Conservation (phyloP, 2,888 invertebrate species). For the Nephrocerus scutellatus region DNA sequence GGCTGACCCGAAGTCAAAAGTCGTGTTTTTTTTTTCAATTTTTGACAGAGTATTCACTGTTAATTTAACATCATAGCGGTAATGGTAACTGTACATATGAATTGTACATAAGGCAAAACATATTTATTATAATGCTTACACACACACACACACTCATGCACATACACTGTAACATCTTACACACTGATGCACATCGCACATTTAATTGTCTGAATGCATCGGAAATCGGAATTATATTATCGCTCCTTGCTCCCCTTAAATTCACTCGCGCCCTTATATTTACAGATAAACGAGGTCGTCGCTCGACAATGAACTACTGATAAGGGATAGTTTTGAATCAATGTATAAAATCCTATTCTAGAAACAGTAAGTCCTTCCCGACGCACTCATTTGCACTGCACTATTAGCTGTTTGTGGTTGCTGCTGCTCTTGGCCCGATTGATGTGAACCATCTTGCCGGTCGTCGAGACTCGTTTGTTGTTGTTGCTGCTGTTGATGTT, state of each 20-base stretch:
- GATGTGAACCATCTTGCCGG: too few relatives aligned
- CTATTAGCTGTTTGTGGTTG: slow-evolving; percentile 23
- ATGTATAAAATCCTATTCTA: slow-evolving; percentile 36
- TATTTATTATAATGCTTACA: neutral
- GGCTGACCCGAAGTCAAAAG: too few relatives aligned
- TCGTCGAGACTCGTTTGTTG: too few relatives aligned
- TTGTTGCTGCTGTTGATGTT: slow-evolving; percentile 15
- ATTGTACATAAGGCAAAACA: slow-evolving; percentile 12
- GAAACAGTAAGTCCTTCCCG: slow-evolving; percentile 43
- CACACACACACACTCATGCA: slow-evolving; percentile 1
- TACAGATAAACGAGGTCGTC: slow-evolving; percentile 39
- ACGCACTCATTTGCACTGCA: slow-evolving; percentile 32
- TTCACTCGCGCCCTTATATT: slow-evolving; percentile 22
- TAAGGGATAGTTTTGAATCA: slow-evolving; percentile 23
- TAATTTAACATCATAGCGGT: too few relatives aligned
- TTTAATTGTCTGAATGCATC: too few relatives aligned
- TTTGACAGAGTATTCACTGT: too few relatives aligned
- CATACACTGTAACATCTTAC: too few relatives aligned
- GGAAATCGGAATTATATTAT: too few relatives aligned
- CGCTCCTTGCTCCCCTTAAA: too few relatives aligned
- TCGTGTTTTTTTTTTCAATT: too few relatives aligned
- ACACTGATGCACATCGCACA: too few relatives aligned
- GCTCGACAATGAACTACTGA: slow-evolving; percentile 18
- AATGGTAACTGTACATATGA: neutral
- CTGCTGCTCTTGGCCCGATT: slow-evolving; percentile 11